Base-by-base conservation (phyloP, 1,140 invertebrate genomes). In the Habropoda laboriosa region DNA sequence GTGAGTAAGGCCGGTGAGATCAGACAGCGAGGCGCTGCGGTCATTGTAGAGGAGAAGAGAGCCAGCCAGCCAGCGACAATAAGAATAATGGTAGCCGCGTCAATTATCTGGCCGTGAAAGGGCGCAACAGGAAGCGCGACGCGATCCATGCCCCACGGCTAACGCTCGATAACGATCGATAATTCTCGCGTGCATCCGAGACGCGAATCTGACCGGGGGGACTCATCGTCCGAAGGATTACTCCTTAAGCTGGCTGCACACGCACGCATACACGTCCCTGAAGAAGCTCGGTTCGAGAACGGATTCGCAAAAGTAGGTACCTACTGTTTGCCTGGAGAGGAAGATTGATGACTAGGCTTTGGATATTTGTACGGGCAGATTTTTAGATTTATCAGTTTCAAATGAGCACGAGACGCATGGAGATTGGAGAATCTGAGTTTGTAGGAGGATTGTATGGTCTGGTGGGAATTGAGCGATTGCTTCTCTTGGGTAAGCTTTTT, bases 71-170 rank as follows among this genome's bases (percentile, higher is more conserved):
- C 24, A 57, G 13, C 58, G 66, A 81, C 71, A 67, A 78, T 73
- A 83, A 83, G 77, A 79, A 83, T 83, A 85, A 75, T 71, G 71
- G 60, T 32, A 16, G 45, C 12, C 55, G 40, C 40, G 70, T 80
- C 77, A 60, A 85, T 83, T 83, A 83, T 80, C 40, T 51, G n/a
- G n/a, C 53, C 40, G 47, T 51, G 53, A 58, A 68, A 47, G 67
- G 27, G 61, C 21, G 53, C 68, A 60, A 70, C 16, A 35, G 57
- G 51, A 68, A 80, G 38, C 24, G 63, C 16, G 27, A 21, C 40
- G 40, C 61, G 68, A 72, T 72, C 12, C 40, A n/a, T 45, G 58
- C 21, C 49, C n/a, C n/a, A 24, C 58, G 51, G 49, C 40, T 60
- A 47, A 68, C 58, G 42, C 27, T 75, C 51, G 64, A 68, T 73